These are phyloP conservation scores for Cephalopachus bancanus DNA, from an alignment of 2,797 vertebrate genomes.

Conservation along the genomic window DNA sequence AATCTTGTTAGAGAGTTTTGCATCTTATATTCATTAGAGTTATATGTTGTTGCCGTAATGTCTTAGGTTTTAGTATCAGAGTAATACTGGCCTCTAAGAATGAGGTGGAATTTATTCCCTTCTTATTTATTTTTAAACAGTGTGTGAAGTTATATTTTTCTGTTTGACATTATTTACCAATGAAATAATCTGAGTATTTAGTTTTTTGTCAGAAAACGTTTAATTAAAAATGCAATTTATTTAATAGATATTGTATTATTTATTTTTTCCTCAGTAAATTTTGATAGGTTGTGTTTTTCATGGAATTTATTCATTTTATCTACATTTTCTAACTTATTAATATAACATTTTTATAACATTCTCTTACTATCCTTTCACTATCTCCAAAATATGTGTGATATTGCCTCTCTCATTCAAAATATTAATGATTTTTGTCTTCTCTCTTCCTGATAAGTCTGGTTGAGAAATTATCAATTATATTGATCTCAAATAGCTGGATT, in stretches of 20 bases:
- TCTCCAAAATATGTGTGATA: neutral
- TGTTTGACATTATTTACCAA: constrained; percentile 37
- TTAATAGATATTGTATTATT: neutral
- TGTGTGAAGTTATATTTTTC: neutral
- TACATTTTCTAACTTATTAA: neutral
- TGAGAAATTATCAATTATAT: neutral
- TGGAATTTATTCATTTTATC: neutral
- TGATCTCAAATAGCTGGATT: neutral
- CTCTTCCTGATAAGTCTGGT: neutral
- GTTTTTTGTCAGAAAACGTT: constrained; percentile 6
- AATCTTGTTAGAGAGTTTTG: neutral
- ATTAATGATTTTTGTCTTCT: neutral
- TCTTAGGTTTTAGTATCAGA: constrained; percentile 12
- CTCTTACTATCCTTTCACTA: neutral
- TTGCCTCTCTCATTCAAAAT: neutral
- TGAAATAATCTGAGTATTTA: neutral
- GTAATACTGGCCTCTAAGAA: neutral
- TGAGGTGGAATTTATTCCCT: neutral
- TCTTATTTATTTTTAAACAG: neutral
- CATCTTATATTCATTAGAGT: neutral
- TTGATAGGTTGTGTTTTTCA: neutral
- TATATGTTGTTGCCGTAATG: neutral
- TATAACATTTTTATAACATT: neutral
- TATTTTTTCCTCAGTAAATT: constrained; percentile 15
- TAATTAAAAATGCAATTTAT: constrained; percentile 1